Percentiles rank a stretch among this genome's conserved stretches.
These are phyloP conservation scores for Galendromus occidentalis DNA, from an alignment of 1,140 invertebrate species.

Conservation along the genomic window DNA sequence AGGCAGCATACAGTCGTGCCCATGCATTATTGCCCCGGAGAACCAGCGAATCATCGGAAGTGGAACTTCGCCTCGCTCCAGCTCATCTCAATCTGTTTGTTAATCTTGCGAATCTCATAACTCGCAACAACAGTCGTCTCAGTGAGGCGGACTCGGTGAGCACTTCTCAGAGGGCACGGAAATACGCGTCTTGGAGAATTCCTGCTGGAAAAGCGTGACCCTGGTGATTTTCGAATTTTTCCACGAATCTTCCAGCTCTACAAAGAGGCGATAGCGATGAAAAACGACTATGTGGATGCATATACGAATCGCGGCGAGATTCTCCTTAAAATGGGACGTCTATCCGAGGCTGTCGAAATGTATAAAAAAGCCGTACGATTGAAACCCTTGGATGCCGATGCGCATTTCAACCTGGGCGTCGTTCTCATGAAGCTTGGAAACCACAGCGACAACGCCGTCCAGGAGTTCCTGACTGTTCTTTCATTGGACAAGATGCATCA, in stretches of 20 bases:
- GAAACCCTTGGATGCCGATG: not conserved
- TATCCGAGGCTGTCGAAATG: not conserved
- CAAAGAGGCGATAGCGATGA: conserved; percentile 29
- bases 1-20: not conserved
- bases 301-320: conserved; percentile 32
- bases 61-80: conserved; percentile 24
- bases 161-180: too few species aligned
- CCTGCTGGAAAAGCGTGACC: too few species aligned
- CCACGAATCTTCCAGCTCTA: conserved; percentile 23
- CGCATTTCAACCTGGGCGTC: not conserved
- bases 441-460: not conserved
- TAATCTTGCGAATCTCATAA: conserved; percentile 29
- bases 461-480: not conserved
- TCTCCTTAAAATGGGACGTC: conserved; percentile 24
- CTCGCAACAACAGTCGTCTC: conserved; percentile 27
- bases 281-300: conserved; percentile 29
- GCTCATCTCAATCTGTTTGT: conserved; percentile 31
- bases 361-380: not conserved
- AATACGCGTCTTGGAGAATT: too few species aligned
- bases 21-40: not conserved
- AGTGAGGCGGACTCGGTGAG: conserved; percentile 26
- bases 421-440: not conserved
- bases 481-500: not conserved
- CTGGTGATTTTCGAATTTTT: not conserved
- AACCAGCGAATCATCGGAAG: not conserved